These are phyloP conservation scores for Lithosia quadra DNA, from an alignment of 2,888 invertebrate genomes.

Conservation along the genomic window DNA sequence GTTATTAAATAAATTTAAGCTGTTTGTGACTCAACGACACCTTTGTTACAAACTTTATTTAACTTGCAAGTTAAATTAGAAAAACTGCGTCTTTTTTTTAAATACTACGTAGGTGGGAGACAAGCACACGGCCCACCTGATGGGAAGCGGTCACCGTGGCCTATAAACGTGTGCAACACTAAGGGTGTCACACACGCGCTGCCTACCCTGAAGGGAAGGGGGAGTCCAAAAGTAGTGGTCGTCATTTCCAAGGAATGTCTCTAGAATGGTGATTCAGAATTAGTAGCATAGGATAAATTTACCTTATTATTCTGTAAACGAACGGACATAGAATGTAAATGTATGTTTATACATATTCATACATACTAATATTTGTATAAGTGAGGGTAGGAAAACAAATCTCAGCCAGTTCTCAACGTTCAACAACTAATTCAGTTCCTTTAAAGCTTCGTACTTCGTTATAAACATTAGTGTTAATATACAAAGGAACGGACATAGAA, in stretches of 20 bases:
- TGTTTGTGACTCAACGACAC: constrained; percentile 9
- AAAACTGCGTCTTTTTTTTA: no score
- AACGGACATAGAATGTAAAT: not conserved
- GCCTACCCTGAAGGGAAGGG: no score
- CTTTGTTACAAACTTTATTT: not conserved
- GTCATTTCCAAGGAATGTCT: no score
- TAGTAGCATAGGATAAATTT: no score
- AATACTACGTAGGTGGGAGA: no score
- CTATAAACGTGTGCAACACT: no score
- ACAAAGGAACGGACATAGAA: constrained; percentile 46
- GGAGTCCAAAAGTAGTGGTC: no score
- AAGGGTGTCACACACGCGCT: no score
- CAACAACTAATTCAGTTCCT: constrained; percentile 8
- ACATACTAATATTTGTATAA: not conserved
- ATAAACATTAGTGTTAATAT: constrained; percentile 51
- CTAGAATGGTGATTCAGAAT: no score
- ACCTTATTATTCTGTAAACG: no score
- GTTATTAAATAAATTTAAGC: constrained; percentile 32
- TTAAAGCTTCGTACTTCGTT: constrained; percentile 28
- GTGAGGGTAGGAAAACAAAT: not conserved
- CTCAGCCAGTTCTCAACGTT: not conserved
- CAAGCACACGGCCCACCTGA: no score
- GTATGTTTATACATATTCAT: not conserved
- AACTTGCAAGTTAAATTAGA: not conserved
- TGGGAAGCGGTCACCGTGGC: no score